A percentile compares a stretch with the other conserved stretches of the same genome.
phyloP scores from a whole-genome alignment of 1,140 invertebrate genomes.

The Trachelipus rathkii region DNA sequence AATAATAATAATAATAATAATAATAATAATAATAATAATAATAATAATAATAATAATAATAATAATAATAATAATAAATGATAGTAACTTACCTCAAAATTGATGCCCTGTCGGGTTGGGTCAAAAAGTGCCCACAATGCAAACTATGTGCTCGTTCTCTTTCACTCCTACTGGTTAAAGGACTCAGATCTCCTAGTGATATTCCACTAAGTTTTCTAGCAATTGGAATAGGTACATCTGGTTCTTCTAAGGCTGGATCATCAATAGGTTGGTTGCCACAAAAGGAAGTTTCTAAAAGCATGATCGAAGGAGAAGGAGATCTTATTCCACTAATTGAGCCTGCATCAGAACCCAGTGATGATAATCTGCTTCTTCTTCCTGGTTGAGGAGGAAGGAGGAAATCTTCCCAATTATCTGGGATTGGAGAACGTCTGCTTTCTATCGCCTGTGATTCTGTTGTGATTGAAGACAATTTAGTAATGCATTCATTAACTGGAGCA shows the following conservation, averaged over 20 bases:
- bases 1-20: not conserved
- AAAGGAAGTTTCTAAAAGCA: conserved; percentile 45
- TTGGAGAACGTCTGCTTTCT: conserved; percentile 35
- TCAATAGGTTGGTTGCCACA: conserved; percentile 44
- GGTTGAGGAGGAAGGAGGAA: conserved; percentile 43
- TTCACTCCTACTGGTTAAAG: conserved; percentile 29
- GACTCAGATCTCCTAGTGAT: conserved; percentile 42
- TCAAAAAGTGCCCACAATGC: conserved; percentile 30
- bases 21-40: too few relatives aligned
- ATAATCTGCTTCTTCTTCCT: conserved; percentile 40
- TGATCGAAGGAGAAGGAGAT: conserved; percentile 42
- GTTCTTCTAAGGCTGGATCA: conserved; percentile 41
- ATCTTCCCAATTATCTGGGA: conserved; percentile 44
- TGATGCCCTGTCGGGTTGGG: conserved; percentile 37
- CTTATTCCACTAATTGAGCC: conserved; percentile 37
- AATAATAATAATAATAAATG: too few relatives aligned
- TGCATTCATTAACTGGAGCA: conserved; percentile 44
- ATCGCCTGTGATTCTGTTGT: conserved; percentile 14
- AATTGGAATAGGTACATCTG: conserved; percentile 42
- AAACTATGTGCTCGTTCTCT: not conserved
- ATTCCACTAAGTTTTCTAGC: conserved; percentile 43
- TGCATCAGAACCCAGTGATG: conserved; percentile 42
- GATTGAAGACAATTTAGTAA: conserved; percentile 36
- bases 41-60: too few relatives aligned
- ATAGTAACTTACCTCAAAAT: conserved; percentile 33